These are phyloP conservation scores for Gadus chalcogrammus DNA, from an alignment of 2,113 vertebrate species.

Conservation along the genomic window DNA sequence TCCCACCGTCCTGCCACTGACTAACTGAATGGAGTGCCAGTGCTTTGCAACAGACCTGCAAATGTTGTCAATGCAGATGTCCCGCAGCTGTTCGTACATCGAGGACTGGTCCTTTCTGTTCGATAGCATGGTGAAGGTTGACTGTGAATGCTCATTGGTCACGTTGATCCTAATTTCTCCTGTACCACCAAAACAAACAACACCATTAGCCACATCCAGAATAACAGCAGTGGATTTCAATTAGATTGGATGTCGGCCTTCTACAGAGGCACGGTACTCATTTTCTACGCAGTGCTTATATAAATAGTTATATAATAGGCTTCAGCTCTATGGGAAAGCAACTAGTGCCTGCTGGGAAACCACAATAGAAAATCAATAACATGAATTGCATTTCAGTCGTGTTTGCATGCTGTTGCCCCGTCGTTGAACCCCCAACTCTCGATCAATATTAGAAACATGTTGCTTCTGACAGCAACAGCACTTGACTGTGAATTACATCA, in stretches of 20 bases:
- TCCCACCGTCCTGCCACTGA: no score
- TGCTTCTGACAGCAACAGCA: background rate
- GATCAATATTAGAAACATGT: conserved; percentile 46
- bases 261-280: no score
- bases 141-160: conserved; percentile 88
- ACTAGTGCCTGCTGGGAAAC: background rate
- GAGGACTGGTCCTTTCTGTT: conserved; percentile 88
- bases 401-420: background rate
- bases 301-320: no score
- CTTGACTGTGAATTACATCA: no score
- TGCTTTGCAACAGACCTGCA: conserved; percentile 79
- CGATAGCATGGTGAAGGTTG: conserved; percentile 80
- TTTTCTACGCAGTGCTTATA: no score
- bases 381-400: conserved; percentile 24
- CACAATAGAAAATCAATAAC: conserved; percentile 16
- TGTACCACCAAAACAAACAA: conserved; percentile 64
- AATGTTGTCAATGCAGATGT: conserved; percentile 95
- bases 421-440: background rate
- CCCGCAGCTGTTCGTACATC: conserved; percentile 95
- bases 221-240: background rate
- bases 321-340: background rate
- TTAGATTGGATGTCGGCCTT: background rate
- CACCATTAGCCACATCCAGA: background rate
- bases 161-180: conserved; percentile 93
- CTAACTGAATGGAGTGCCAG: background rate